Base-by-base conservation (phyloP, 2,888 invertebrate genomes). In the Pelosia muscerda region DNA sequence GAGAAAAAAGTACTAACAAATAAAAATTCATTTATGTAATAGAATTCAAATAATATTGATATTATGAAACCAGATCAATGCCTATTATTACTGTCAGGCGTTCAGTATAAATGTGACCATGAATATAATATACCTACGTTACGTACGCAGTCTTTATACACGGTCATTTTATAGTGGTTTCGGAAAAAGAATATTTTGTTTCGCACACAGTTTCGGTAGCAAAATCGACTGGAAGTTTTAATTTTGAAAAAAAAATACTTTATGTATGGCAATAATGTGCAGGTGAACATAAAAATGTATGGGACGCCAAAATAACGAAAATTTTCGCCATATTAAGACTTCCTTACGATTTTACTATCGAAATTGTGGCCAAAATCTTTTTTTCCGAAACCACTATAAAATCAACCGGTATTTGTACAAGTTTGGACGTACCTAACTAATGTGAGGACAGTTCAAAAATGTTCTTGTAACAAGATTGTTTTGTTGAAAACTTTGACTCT, bases 41-140 rank as follows among this genome's bases (percentile, higher is more conserved):
- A 76, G 66, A 75, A 90, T 89, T 87, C 83, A 88, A 89, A 90
- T 86, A 65, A 74, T 73, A 77, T 73, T 76, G 68, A 71, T 70
- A 87, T 91, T 90, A 91, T 90, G 90, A 87, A 91, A 88, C 86
- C 86, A 84, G 90, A 89, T 73, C 90, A 86, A 91, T 89, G 88
- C 81, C 86, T 81, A 79, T 84, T 85, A 82, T 82, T 84, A 78
- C 70, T 82, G 84, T 72, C 69, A 60, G 65, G 57, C 67, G 63
- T 65, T 72, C 71, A 34, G 62, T 72, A 69, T 57, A 81, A 79
- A 79, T 54, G 34, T 5, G 15, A n/a, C 49, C 8, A 54, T 54
- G 31, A 19, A 54, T 23, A 19, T 34, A 54, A n/a, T n/a, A n/a
- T n/a, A n/a, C n/a, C n/a, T 54, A 2, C 23, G 31, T 23, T 49